A percentile compares a stretch with the other conserved stretches of the same genome.
phyloP scores from a whole-genome alignment of 2,888 invertebrate genomes.

The Xanthia togata region DNA sequence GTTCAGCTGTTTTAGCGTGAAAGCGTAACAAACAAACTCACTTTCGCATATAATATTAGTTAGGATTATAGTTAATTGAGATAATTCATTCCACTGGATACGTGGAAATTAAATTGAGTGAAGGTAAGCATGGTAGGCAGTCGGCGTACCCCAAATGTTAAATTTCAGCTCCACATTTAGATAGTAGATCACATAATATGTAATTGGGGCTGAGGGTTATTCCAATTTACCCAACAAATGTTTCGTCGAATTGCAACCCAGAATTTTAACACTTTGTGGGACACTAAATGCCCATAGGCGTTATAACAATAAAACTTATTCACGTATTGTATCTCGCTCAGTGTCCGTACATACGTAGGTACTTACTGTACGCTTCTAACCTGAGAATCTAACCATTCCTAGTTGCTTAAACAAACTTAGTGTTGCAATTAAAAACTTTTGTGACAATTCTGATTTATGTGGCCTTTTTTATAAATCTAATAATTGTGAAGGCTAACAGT shows the following conservation, averaged over 20 bases:
- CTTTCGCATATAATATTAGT: too few species aligned
- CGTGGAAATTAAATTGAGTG: slow-evolving; percentile 2
- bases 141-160: not conserved
- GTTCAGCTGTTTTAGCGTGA: too few species aligned
- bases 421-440: not conserved
- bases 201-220: slow-evolving; percentile 4
- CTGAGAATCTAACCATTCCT: not conserved
- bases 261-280: not conserved
- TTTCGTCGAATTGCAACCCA: slow-evolving; percentile 6
- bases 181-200: not conserved
- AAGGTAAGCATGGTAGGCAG: not conserved
- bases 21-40: too few species aligned
- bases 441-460: not conserved
- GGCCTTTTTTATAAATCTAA: not conserved
- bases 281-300: too few species aligned
- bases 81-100: not conserved
- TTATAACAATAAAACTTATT: too few species aligned
- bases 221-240: slow-evolving; percentile 6
- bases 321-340: too few species aligned
- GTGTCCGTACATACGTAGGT: too few species aligned
- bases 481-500: not conserved
- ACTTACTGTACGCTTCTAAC: not conserved
- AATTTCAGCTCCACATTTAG: not conserved
- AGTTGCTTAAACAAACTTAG: not conserved
- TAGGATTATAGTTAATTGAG: slow-evolving; percentile 3